These are phyloP conservation scores for Drosophila borborema DNA, from an alignment of 2,888 invertebrate genomes.

Conservation along the genomic window DNA sequence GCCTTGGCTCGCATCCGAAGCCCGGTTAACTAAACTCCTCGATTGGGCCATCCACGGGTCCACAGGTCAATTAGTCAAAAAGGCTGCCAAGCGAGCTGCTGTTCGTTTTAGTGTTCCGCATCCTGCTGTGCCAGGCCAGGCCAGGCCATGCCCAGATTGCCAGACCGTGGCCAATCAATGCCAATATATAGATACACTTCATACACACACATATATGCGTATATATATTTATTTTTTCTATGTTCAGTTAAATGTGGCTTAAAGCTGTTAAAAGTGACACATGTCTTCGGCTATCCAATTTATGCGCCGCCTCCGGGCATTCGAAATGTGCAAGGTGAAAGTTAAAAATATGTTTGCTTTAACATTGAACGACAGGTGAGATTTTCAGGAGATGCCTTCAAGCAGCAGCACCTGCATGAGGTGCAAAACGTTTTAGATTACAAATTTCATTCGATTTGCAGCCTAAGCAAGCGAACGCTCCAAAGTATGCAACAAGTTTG, in stretches of 20 bases:
- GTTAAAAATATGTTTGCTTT: slow-evolving; percentile 55
- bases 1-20: slow-evolving; percentile 57
- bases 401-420: not conserved
- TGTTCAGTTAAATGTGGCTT: slow-evolving; percentile 62
- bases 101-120: slow-evolving; percentile 29
- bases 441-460: slow-evolving; percentile 42
- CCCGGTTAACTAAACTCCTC: slow-evolving; percentile 28
- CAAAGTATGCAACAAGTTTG: slow-evolving; percentile 53
- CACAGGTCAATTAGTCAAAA: slow-evolving; percentile 79
- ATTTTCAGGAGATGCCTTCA: not conserved
- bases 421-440: slow-evolving; percentile 33
- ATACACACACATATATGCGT: not conserved
- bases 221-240: not conserved
- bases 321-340: slow-evolving; percentile 60
- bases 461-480: slow-evolving; percentile 3
- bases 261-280: slow-evolving; percentile 59
- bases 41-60: slow-evolving; percentile 39
- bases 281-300: slow-evolving; percentile 24
- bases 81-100: slow-evolving; percentile 48
- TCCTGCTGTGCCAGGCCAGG: slow-evolving; percentile 33
- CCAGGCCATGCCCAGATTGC: slow-evolving; percentile 5
- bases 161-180: slow-evolving; percentile 52
- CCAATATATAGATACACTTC: slow-evolving; percentile 40
- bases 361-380: not conserved
- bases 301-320: not conserved